Base-by-base conservation (phyloP, 2,888 invertebrate genomes). In the Drosophila anceps region DNA sequence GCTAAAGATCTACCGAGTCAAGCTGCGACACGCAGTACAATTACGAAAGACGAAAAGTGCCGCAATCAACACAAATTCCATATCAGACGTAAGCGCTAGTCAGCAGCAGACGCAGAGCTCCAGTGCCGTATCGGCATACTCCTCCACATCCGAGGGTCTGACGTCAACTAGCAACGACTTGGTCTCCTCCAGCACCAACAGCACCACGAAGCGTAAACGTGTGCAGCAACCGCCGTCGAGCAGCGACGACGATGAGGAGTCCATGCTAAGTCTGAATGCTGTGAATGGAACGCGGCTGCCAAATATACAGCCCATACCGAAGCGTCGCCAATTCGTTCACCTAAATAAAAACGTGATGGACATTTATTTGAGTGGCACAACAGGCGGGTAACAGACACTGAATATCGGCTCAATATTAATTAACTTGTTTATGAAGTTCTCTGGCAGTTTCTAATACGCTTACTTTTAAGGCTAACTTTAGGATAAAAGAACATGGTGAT, bases 271-370 rank as follows among this genome's bases (percentile, higher is more conserved):
- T 24, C 60, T 87, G 4, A 90, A 90, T 68, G 90, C 87, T 0
- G 68, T 87, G 0, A 87, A 87, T 57, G 89, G 91, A 0, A 79
- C 78, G 0, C 82, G 90, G 0, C 33, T 91, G 6, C 90, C 90
- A 0, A 72, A 88, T 31, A 62, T 87, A 8, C 85, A 85, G 41
- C 85, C 85, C 0, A 74, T 73, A 29, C 81, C 87, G 8, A 78
- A 58, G 35, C 73, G 87, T 9, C 81, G 61, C 0, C 73, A 72
- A 13, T 72, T 77, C 46, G 77, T 84, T 0, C 58, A 69, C 55
- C 18, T 63, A 0, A 82, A 88, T 44, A 68, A 69, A 27, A 33
- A 68, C 2, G 59, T 69, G 31, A 88, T 86, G 86, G 72, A 87
- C 18, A 83, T 88, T 41, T 83, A 85, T 55, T 24, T 81, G 18